Evolutionary conservation across 2,797 vertebrate genomes (phyloP).

Genomic region (Sphenodon punctatus): DNA sequence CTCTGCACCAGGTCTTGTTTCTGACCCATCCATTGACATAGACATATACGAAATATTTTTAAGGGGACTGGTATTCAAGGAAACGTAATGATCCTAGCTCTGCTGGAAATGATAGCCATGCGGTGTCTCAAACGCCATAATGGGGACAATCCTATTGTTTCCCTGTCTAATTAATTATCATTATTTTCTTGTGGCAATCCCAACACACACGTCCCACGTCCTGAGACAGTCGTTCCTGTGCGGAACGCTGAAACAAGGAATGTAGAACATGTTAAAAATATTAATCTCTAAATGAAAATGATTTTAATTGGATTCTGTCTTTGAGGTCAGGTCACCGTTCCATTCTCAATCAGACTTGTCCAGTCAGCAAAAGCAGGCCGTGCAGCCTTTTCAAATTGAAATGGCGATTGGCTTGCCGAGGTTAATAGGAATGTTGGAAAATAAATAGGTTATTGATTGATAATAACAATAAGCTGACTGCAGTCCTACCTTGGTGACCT

Average conservation of each 20-base stretch:
- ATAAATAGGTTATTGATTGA: conserved; percentile 86
- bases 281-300: conserved; percentile 75
- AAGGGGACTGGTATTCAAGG: too few relatives aligned
- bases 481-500: conserved; percentile 73
- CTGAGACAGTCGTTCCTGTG: conserved; percentile 45
- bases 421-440: conserved; percentile 82
- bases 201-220: neutral
- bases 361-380: conserved; percentile 73
- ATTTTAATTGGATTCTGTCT: conserved; percentile 79
- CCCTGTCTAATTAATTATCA: conserved; percentile 29
- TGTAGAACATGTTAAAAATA: conserved; percentile 72
- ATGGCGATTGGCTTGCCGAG: conserved; percentile 71
- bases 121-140: accelerated
- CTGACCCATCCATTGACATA: too few relatives aligned
- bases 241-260: conserved; percentile 63
- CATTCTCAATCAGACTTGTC: conserved; percentile 76
- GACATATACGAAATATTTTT: too few relatives aligned
- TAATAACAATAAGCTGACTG: conserved; percentile 80
- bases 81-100: too few relatives aligned
- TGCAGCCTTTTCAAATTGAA: conserved; percentile 73
- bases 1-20: too few relatives aligned
- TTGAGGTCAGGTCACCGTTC: conserved; percentile 64
- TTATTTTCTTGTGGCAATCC: conserved; percentile 27
- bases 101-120: too few relatives aligned
- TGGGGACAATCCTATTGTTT: neutral